These are phyloP conservation scores for Boulengeromyrus knoepffleri DNA, from an alignment of 2,113 vertebrate species.

Conservation along the genomic window DNA sequence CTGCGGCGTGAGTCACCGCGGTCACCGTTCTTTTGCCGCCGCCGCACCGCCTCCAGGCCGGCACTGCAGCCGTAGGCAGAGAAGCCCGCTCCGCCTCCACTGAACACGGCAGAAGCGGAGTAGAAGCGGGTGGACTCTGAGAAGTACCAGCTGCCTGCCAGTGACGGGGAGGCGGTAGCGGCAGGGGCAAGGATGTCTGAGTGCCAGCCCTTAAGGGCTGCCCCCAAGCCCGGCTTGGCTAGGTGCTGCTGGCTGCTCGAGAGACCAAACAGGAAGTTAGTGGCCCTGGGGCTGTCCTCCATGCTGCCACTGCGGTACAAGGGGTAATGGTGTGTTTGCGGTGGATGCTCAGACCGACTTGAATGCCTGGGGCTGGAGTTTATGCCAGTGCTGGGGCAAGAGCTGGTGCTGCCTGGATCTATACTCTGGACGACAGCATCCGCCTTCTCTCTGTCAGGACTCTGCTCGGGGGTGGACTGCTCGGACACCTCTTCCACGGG, in stretches of 20 bases:
- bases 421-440: conserved; percentile 24
- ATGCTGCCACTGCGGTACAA: conserved; percentile 81
- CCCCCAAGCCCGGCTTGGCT: conserved; percentile 52
- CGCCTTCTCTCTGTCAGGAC: conserved; percentile 71
- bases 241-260: conserved; percentile 82
- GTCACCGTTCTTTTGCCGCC: conserved; percentile 59
- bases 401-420: conserved; percentile 5
- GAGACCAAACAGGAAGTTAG: conserved; percentile 73
- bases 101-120: conserved; percentile 71
- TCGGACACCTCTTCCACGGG: conserved; percentile 86
- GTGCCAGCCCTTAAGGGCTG: conserved; percentile 86
- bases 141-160: conserved; percentile 79
- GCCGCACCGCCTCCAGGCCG: conserved; percentile 61
- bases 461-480: conserved; percentile 74
- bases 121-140: conserved; percentile 75
- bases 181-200: conserved; percentile 80
- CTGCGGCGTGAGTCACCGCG: conserved; percentile 79
- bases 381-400: conserved; percentile 32
- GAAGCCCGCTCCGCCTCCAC: conserved; percentile 43
- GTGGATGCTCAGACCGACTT: conserved; percentile 35
- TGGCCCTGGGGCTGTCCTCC: conserved; percentile 65
- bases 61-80: conserved; percentile 69
- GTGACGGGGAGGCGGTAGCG: conserved; percentile 58
- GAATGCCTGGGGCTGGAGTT: conserved; percentile 36
- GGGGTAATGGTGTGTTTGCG: conserved; percentile 45